A percentile compares a stretch with the other conserved stretches of the same genome.
Conservation (phyloP, 2,888 invertebrate genomes). For the Pelosia muscerda region DNA sequence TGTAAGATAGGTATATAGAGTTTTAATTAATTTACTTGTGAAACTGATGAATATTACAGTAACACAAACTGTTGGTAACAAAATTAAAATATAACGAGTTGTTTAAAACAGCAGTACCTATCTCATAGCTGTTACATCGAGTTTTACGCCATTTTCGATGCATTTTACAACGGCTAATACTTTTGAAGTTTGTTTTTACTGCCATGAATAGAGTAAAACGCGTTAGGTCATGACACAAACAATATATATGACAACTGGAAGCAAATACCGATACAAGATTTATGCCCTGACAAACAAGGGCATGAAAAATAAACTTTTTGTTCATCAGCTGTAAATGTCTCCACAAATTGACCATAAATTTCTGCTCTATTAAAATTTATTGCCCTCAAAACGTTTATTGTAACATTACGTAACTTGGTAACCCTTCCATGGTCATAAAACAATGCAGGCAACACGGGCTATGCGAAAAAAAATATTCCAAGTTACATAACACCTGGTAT, state of each 20-base stretch:
- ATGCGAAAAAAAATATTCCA: conserved; percentile 68
- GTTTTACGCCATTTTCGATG: conserved; percentile 34
- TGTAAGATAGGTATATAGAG: no score
- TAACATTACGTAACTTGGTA: conserved; percentile 81
- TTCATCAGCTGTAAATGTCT: conserved; percentile 82
- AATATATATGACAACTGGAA: conserved; percentile 44
- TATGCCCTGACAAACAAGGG: conserved; percentile 66
- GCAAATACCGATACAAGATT: conserved; percentile 55
- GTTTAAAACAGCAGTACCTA: conserved; percentile 32
- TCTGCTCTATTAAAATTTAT: conserved; percentile 83
- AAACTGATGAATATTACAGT: not conserved
- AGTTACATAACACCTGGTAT: conserved; percentile 66
- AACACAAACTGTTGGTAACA: not conserved
- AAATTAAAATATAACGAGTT: conserved; percentile 21
- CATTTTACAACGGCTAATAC: conserved; percentile 26
- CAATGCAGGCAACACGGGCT: conserved; percentile 71
- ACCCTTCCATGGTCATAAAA: conserved; percentile 79
- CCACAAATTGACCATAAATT: conserved; percentile 81
- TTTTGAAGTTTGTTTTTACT: conserved; percentile 38
- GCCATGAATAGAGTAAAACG: conserved; percentile 27
- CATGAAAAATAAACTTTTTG: conserved; percentile 72
- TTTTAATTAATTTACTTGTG: not conserved
- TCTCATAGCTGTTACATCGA: conserved; percentile 25
- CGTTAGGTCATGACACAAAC: conserved; percentile 42
- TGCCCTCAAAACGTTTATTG: conserved; percentile 79